Percentiles rank a stretch among this genome's conserved stretches.
Evolutionary conservation across 1,140 invertebrate genomes (phyloP).

Genomic region (Drosophila eugracilis): DNA sequence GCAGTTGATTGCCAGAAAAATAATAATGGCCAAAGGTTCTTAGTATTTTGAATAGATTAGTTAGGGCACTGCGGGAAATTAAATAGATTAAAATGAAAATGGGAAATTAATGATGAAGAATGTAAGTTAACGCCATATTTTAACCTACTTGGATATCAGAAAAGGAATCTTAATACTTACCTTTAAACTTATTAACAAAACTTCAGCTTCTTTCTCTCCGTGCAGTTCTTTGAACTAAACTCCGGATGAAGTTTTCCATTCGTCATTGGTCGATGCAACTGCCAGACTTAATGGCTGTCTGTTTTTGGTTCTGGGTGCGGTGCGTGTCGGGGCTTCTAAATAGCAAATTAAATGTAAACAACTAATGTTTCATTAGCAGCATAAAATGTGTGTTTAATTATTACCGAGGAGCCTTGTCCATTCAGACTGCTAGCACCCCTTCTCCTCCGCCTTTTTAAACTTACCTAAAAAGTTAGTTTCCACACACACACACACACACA

Average conservation of each 20-base stretch:
- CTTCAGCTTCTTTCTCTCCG: neutral
- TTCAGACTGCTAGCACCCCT: no score
- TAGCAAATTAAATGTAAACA: slow-evolving; percentile 81
- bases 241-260: slow-evolving; percentile 30
- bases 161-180: no score
- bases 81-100: neutral
- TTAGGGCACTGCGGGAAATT: neutral
- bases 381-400: slow-evolving; percentile 83
- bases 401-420: slow-evolving; percentile 26
- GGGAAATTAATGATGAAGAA: neutral
- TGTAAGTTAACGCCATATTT: no score
- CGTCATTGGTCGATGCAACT: slow-evolving; percentile 32
- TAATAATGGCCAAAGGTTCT: slow-evolving; percentile 27
- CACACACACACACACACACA: slow-evolving; percentile 50
- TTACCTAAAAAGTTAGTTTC: slow-evolving; percentile 77
- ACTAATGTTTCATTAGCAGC: slow-evolving; percentile 82
- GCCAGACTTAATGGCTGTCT: neutral
- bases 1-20: slow-evolving; percentile 68
- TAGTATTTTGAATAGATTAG: slow-evolving; percentile 10
- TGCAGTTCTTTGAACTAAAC: neutral
- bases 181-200: neutral
- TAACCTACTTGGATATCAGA: no score
- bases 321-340: slow-evolving; percentile 52
- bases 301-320: slow-evolving; percentile 17
- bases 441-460: slow-evolving; percentile 47